phyloP scores from a whole-genome alignment of 2,113 vertebrate genomes.

The Ceyx cyanopectus region DNA sequence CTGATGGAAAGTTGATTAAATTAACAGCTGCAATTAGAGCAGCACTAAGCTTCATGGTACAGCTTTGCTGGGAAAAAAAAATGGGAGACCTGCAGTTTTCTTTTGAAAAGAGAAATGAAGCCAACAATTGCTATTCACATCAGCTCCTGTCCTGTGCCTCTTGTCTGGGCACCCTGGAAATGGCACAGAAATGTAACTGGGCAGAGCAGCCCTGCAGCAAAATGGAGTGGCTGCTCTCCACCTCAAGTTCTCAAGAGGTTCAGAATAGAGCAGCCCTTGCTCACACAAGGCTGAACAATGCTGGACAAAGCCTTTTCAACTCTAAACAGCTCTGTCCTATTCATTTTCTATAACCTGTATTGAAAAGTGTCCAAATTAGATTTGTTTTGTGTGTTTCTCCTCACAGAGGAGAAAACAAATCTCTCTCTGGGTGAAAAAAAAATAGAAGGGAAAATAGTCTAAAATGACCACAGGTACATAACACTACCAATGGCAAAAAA shows the following conservation, averaged over 20 bases:
- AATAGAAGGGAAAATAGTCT: not conserved
- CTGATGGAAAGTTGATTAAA: not conserved
- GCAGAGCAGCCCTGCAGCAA: not conserved
- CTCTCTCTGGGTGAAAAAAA: not conserved
- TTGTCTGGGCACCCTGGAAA: not conserved
- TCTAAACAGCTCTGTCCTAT: not conserved
- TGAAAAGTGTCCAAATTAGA: not conserved
- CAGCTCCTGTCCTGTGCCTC: not conserved
- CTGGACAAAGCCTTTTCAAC: constrained; percentile 16
- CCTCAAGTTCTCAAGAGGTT: not conserved
- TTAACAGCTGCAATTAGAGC: not conserved
- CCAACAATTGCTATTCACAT: not conserved
- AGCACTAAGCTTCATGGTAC: not conserved
- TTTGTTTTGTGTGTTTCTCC: not conserved
- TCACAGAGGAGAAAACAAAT: not conserved
- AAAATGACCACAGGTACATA: not conserved
- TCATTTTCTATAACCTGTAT: not conserved
- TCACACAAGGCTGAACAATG: not conserved
- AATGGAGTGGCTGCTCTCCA: not conserved
- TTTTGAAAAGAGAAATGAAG: not conserved
- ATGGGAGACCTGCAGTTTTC: not conserved
- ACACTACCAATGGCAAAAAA: not conserved
- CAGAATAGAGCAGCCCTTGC: not conserved
- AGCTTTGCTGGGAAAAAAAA: not conserved
- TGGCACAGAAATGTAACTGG: not conserved